Evolutionary conservation across 1,140 invertebrate species (phyloP).

Genomic region (Drosophila simulans): DNA sequence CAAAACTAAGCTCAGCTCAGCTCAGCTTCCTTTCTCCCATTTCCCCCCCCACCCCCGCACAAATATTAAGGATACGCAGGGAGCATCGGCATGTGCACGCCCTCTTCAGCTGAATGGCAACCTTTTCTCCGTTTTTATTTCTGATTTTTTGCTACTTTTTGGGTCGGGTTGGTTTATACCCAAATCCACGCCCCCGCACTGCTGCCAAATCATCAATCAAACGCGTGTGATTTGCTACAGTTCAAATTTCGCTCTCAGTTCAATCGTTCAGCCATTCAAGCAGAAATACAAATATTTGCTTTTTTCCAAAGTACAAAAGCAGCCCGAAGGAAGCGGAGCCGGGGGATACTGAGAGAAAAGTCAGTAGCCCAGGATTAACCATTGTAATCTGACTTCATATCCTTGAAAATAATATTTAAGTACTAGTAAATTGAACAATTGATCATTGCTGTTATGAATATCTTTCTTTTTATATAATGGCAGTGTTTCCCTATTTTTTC

Average conservation of each 20-base stretch:
- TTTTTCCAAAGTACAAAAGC: conserved; percentile 74
- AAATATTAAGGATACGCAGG: conserved; percentile 63
- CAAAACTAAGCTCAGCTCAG: conserved; percentile 39
- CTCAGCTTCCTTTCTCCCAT: conserved; percentile 15
- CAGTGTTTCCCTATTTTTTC: neutral
- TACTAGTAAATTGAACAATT: no score
- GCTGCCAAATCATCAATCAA: conserved; percentile 80
- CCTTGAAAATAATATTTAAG: no score
- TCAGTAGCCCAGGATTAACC: neutral
- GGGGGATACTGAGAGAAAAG: conserved; percentile 9
- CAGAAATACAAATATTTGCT: conserved; percentile 81
- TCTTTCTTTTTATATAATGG: no score
- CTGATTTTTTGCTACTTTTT: conserved; percentile 6
- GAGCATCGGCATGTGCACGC: conserved; percentile 49
- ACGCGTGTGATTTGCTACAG: conserved; percentile 80
- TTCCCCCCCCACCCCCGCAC: conserved; percentile 21
- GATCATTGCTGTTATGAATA: no score
- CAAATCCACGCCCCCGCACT: conserved; percentile 23
- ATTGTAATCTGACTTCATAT: no score
- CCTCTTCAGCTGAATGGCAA: conserved; percentile 38
- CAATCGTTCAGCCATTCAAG: conserved; percentile 80
- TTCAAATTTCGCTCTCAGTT: conserved; percentile 80
- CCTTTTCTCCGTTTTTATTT: conserved; percentile 45
- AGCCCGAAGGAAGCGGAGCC: conserved; percentile 1
- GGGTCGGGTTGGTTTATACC: conserved; percentile 18